Base-by-base conservation (phyloP, 2,113 vertebrate species). In the Microcebus jonahi region DNA sequence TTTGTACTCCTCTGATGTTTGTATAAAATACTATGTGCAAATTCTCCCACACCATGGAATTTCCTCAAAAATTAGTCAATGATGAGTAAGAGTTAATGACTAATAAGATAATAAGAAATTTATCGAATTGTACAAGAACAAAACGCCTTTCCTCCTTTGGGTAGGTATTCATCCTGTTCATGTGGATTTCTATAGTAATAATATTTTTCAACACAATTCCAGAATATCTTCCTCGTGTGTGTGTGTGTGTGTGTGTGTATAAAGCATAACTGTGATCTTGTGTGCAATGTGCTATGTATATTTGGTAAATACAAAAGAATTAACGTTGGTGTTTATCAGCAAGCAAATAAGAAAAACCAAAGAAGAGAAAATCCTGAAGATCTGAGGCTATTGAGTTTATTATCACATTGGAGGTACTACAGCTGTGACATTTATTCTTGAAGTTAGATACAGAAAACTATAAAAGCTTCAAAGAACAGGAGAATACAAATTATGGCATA, bases 401-500 rank as follows among this genome's bases (percentile, higher is more conserved):
- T 57, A 48, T 83, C 85, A 70, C 53, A 93, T 77, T 8, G 65
- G 59, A 89, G 59, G 63, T 75, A 57, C 20, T 76, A 3, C 59
- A 92, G 83, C 92, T 90, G 53, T 80, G 63, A 90, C 77, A 59
- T 94, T 81, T 89, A 36, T 67, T 68, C 76, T 95, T 59, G n/a
- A 87, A 59, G n/a, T 57, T 84, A 86, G 50, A 86, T 76, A 83
- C 1, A 61, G 75, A 92, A 86, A 95, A 77, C 71, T 77, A 89
- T 65, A 88, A 94, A 90, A 96, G 59, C 71, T 88, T 96, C 90
- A 93, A 89, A 83, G 67, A 89, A 42, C 57, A 90, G 75, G 12
- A 87, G 85, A 91, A 91, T 39, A 87, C 11, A 97, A 95, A 88
- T 93, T 76, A 91, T n/a, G 36, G n/a, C 34, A 97, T 45, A 93